Conservation (phyloP, 2,888 invertebrate genomes). For the Zygaena filipendulae region DNA sequence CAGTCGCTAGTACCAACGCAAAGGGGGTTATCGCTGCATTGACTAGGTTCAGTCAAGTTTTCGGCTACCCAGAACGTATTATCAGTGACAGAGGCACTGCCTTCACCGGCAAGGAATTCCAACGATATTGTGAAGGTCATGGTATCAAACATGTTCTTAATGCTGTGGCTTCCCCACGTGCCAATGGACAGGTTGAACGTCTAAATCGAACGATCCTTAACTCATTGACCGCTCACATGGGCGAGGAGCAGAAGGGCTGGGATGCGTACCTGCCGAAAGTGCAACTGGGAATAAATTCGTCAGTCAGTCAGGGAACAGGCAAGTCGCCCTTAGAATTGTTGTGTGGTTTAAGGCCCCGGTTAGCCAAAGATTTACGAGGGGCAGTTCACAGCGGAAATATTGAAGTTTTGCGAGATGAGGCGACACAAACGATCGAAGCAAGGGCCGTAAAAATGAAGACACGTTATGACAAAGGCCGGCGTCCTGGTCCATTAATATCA, state of each 20-base stretch:
- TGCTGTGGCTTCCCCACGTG: slow-evolving; percentile 15
- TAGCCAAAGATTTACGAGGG: slow-evolving; percentile 7
- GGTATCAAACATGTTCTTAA: slow-evolving; percentile 15
- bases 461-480: slow-evolving; percentile 7
- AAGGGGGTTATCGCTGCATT: slow-evolving; percentile 3
- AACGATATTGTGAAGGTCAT: slow-evolving; percentile 2
- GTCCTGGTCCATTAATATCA: neutral
- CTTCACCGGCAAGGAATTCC: slow-evolving; percentile 7
- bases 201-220: slow-evolving; percentile 10
- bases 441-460: slow-evolving; percentile 5
- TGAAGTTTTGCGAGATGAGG: slow-evolving; percentile 1
- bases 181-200: slow-evolving; percentile 12
- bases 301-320: slow-evolving; percentile 6
- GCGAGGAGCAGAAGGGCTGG: slow-evolving; percentile 11
- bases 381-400: neutral
- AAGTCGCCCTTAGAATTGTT: slow-evolving; percentile 12
- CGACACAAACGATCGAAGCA: slow-evolving; percentile 1
- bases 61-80: slow-evolving; percentile 7
- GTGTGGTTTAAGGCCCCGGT: slow-evolving; percentile 9
- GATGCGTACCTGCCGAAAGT: slow-evolving; percentile 9
- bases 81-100: slow-evolving; percentile 10
- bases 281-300: slow-evolving; percentile 11
- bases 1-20: slow-evolving; percentile 5
- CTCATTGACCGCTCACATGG: slow-evolving; percentile 8
- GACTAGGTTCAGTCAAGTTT: slow-evolving; percentile 1